Base-by-base conservation (phyloP, 1,140 invertebrate genomes). In the Oryctes rhinoceros region DNA sequence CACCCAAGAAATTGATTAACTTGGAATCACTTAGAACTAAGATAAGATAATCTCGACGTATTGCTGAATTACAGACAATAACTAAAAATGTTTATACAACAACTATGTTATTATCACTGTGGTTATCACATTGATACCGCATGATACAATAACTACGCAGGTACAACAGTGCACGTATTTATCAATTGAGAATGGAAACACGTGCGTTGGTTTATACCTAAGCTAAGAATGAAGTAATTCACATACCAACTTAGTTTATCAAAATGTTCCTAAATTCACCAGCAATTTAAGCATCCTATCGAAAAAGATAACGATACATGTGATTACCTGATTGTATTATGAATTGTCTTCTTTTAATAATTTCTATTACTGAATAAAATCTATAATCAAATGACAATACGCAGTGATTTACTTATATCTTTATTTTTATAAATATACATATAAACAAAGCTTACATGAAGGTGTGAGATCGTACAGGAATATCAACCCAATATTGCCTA, bases 401-500 rank as follows among this genome's bases (percentile, higher is more conserved):
- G 24, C 2, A 30, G 24, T 2, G 2, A 2, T 30, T 30, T 30
- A 30, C 24, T 30, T 30, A 30, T 30, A 30, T 30, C 24, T 2
- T 30, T 30, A 2, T 53, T 78, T 2, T 30, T 30, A 30, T 30
- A 30, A 30, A 2, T 30, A 18, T 35, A 15, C 7, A 30, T 30
- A 30, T 30, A 30, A 30, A 30, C 24, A 30, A 30, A 1, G 39
- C 5, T 44, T 0, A 10, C 5, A 10, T 44, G 39, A 44, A 44
- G 0, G 1, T 44, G 9, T 44, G 35, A 15, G 5, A 30, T 47
- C n/a, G 59, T 48, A 74, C 59, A 10, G 79, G 88, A 90, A 87
- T 87, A 44, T 44, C 5, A 44, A 44, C 5, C 5, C 9, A 44
- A 44, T 44, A 44, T 44, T 44, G 9, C 5, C 39, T 44, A 44